Evolutionary conservation across 2,113 vertebrate species (phyloP).

Genomic region (Sciurus niger): DNA sequence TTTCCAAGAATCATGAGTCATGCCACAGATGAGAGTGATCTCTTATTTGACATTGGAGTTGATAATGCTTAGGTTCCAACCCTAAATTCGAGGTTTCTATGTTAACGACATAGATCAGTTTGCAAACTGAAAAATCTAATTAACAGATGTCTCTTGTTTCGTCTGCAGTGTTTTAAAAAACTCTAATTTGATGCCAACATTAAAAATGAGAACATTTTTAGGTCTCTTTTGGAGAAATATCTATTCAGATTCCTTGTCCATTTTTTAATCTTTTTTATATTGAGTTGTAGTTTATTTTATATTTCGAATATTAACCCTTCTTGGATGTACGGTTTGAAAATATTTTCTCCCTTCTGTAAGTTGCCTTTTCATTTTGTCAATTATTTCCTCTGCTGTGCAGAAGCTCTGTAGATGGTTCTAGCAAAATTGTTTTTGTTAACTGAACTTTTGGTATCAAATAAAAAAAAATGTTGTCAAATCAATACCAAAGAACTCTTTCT

Average conservation of each 20-base stretch:
- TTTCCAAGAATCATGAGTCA: background rate
- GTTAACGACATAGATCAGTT: background rate
- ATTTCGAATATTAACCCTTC: background rate
- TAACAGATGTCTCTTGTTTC: slow-evolving; percentile 53
- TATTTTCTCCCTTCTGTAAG: background rate
- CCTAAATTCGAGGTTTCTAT: background rate
- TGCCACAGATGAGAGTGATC: background rate
- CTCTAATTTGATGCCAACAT: slow-evolving; percentile 3
- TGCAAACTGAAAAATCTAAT: background rate
- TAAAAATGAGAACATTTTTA: slow-evolving; percentile 11
- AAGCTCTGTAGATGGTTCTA: background rate
- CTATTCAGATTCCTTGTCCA: background rate
- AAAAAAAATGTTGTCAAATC: too few relatives aligned
- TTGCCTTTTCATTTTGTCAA: background rate
- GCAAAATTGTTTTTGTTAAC: background rate
- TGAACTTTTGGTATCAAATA: background rate
- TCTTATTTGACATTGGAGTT: background rate
- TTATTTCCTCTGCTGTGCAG: background rate
- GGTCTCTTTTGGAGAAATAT: background rate
- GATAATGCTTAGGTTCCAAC: background rate
- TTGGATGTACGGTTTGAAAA: background rate
- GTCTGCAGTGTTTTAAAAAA: slow-evolving; percentile 12
- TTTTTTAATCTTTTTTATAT: background rate
- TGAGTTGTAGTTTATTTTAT: background rate
- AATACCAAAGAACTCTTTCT: background rate